Evolutionary conservation across 1,140 invertebrate species (phyloP), one percentile per base, ranked within the genome.

Genomic region (Laodelphax striatellus): DNA sequence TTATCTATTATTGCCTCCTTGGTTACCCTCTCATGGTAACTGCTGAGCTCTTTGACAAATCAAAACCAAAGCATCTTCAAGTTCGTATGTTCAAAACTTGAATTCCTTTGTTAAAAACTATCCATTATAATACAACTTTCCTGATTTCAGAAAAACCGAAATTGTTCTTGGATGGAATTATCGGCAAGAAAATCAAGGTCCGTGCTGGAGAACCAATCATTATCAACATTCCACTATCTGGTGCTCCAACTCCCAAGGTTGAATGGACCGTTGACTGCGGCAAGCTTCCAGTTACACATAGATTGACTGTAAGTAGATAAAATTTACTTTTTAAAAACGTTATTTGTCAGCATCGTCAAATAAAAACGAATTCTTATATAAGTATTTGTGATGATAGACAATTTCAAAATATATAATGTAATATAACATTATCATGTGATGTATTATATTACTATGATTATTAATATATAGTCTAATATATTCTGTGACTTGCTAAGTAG

Each of bases 161-260:
- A 74, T 75, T 99, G 14, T 86, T 88, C 72, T 76, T 98, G 61
- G 92, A 96, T 73, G 84, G 83, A 63, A 77, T 99, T 24, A 83
- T 94, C 67, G 94, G 94, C 55, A 91, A 88, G 67, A 94, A 92
- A 70, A 88, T 99, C 67, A 91, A 96, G 70, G 94, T 99, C 2
- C 83, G 93, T 28, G 97, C 95, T 68, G 97, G 97, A 62, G 96
- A 99, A 76, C 95, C 96, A 5, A 87, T 99, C 53, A 92, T 94
- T 68, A 84, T 99, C 63, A 85, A 85, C 69, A 93, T 99, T 74
- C 94, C 94, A 56, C 82, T 98, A 52, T 85, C 86, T 65, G 97
- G 97, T 60, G 90, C 96, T 21, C 97, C 97, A 1, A 88, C 87
- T 52, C 97, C 97, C 0, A 89, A 80, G 3, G 85, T 97, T 60